phyloP scores from a whole-genome alignment of 2,113 vertebrate species.

The Vulpes ferrilata region DNA sequence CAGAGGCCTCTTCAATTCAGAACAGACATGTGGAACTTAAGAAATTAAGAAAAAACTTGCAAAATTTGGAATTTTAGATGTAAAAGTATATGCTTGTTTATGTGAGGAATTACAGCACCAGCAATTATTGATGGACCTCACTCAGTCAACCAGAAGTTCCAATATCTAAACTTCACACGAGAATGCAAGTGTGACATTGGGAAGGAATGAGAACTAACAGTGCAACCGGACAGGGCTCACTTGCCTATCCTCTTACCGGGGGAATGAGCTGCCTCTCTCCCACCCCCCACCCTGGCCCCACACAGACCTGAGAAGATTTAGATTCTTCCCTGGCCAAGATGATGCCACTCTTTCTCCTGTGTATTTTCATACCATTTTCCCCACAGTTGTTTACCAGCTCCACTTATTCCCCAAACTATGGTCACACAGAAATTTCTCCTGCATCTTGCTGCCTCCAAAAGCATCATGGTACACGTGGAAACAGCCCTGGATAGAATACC shows the following conservation, averaged over 20 bases:
- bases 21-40: not conserved
- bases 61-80: not conserved
- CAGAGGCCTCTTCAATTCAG: not conserved
- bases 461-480: not conserved
- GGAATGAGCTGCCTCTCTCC: not conserved
- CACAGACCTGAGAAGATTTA: not conserved
- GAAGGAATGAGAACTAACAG: not conserved
- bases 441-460: not conserved
- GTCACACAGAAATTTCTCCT: not conserved
- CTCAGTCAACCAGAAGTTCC: not conserved
- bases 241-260: rapidly evolving
- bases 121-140: not conserved
- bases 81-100: not conserved
- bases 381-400: not conserved
- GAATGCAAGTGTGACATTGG: rapidly evolving
- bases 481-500: not conserved
- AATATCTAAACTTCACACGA: not conserved
- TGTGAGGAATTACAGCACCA: not conserved
- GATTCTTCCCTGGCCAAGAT: not conserved
- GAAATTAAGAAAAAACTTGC: not conserved
- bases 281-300: no score
- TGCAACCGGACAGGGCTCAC: not conserved
- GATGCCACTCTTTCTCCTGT: not conserved
- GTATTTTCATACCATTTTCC: not conserved
- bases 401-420: not conserved